Base-by-base conservation (phyloP, 2,113 vertebrate species). In the Phodopus roborovskii region DNA sequence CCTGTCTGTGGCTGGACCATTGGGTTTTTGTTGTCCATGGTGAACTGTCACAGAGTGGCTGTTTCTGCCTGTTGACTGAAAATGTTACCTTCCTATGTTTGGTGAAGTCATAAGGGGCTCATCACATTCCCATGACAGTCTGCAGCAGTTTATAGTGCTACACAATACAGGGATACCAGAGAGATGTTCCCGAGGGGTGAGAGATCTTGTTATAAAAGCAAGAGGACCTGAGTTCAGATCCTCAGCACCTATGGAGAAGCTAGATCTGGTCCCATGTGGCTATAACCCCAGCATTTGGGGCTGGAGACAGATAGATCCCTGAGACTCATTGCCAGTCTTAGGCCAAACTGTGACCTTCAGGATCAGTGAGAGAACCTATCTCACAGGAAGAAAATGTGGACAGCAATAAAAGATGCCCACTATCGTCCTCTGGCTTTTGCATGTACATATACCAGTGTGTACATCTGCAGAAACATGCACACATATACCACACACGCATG, bases 11-110 rank as follows among this genome's bases (percentile, higher is more conserved):
- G 71, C 42, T n/a, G 48, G 16, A 19, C 66, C 58, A 15, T 4
- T 58, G 60, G 33, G 24, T 62, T 64, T 74, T 88, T 87, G 22
- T 90, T 45, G 79, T 77, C 53, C 13, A 1, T 15, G 56, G 50
- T 56, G 45, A 26, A 2, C 11, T 15, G 39, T 36, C 19, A 0
- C 13, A 42, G 3, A 8, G 50, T 19, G 12, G 39, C 30, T 26
- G 17, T 48, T 62, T 11, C 3, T 4, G 17, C 16, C 42, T 62
- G 5, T 39, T 64, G 77, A 28, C 62, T 24, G 93, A 79, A n/a
- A 2, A 22, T 8, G 39, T 15, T 13, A 4, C 22, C 24, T 3
- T 20, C 3, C 4, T 39, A 3, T 8, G 20, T 12, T 68, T 70
- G 56, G 24, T 12, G 62, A 88, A 45, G 48, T 8, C 4, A 12